These are phyloP conservation scores for Brotula barbata DNA, from an alignment of 2,797 vertebrate species.

Conservation along the genomic window DNA sequence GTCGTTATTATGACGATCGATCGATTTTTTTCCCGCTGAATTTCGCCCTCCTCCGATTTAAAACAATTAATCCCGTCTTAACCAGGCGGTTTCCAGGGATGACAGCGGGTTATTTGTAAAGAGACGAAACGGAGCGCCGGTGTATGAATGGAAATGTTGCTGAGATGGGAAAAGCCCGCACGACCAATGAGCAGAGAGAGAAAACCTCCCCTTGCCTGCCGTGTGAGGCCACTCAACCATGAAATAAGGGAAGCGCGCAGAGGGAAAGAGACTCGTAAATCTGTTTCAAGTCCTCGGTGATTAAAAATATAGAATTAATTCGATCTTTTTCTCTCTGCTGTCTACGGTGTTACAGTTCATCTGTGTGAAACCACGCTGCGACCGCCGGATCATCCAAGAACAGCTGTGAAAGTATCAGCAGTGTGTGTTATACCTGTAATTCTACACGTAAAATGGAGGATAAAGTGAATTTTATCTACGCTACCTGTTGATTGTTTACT, in stretches of 20 bases:
- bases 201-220: conserved; percentile 74
- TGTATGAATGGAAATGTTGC: conserved; percentile 77
- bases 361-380: too few species aligned
- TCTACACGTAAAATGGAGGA: neutral
- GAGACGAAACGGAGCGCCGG: conserved; percentile 68
- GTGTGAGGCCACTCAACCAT: conserved; percentile 78
- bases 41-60: conserved; percentile 57
- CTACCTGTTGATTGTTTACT: too few species aligned
- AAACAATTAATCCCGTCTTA: conserved; percentile 72
- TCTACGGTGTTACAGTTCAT: too few species aligned
- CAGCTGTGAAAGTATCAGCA: too few species aligned
- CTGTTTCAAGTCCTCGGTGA: conserved; percentile 25
- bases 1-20: conserved; percentile 54
- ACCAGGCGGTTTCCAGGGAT: conserved; percentile 63
- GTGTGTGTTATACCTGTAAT: neutral
- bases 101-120: conserved; percentile 77
- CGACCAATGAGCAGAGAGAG: conserved; percentile 81
- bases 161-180: conserved; percentile 53
- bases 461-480: too few species aligned
- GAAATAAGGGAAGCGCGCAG: conserved; percentile 79
- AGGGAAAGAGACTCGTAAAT: conserved; percentile 76
- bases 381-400: too few species aligned
- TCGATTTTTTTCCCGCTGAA: conserved; percentile 35
- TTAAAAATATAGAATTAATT: neutral
- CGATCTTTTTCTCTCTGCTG: neutral